Percentiles rank a stretch among this genome's conserved stretches.
phyloP scores from a whole-genome alignment of 2,888 invertebrate genomes.

The Auanema freiburgensis region DNA sequence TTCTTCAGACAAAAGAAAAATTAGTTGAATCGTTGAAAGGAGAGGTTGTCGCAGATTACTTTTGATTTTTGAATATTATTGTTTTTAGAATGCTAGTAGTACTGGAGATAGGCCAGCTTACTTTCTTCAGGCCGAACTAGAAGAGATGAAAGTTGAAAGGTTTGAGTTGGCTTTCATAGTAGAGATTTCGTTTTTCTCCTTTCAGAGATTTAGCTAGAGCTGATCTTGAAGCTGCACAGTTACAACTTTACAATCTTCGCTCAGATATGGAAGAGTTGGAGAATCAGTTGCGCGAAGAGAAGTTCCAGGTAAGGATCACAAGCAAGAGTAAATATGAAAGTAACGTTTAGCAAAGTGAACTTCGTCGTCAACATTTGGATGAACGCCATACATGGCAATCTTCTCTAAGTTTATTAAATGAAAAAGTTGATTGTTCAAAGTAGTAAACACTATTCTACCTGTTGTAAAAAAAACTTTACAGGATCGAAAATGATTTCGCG shows the following conservation, averaged over 20 bases:
- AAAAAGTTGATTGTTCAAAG: slow-evolving; percentile 44
- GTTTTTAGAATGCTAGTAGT: slow-evolving; percentile 32
- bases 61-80: slow-evolving; percentile 8
- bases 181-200: neutral
- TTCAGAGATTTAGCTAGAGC: slow-evolving; percentile 70
- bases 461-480: slow-evolving; percentile 1
- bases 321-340: neutral
- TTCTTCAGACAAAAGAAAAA: slow-evolving; percentile 77
- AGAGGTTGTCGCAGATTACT: slow-evolving; percentile 25
- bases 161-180: neutral
- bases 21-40: slow-evolving; percentile 72
- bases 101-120: slow-evolving; percentile 33
- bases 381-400: slow-evolving; percentile 39
- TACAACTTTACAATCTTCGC: slow-evolving; percentile 52
- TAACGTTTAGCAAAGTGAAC: slow-evolving; percentile 19
- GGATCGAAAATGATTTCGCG: slow-evolving; percentile 42
- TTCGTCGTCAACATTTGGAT: slow-evolving; percentile 24
- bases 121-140: slow-evolving; percentile 68
- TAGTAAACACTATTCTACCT: neutral
- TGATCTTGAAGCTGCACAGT: slow-evolving; percentile 70
- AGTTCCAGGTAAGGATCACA: slow-evolving; percentile 13
- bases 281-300: slow-evolving; percentile 28
- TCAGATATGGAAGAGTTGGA: slow-evolving; percentile 67
- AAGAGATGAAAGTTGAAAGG: slow-evolving; percentile 69
- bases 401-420: slow-evolving; percentile 33